phyloP scores from a whole-genome alignment of 2,113 vertebrate species.

The Cyanocitta stelleri region DNA sequence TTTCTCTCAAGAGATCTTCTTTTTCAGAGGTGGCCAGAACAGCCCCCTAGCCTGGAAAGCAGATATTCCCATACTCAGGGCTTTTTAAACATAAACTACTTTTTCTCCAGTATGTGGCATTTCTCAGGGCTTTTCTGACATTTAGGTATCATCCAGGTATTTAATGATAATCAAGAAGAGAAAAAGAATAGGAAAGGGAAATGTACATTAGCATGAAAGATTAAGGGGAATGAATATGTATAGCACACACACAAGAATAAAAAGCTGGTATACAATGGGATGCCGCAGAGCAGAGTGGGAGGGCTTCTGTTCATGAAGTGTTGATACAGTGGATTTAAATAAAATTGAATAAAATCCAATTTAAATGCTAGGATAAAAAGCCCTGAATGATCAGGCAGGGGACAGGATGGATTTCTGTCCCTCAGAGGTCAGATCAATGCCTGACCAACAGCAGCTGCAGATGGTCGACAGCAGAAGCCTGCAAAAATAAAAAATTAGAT shows the following conservation, averaged over 20 bases:
- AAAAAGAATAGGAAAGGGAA: constrained; percentile 2
- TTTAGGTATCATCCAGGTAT: background rate
- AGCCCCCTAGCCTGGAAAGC: background rate
- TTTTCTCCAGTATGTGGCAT: background rate
- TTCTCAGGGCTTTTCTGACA: constrained; percentile 16
- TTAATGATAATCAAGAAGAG: background rate
- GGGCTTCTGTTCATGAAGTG: constrained; percentile 21
- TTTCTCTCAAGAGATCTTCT: background rate
- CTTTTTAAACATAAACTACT: background rate
- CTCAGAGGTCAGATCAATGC: constrained; percentile 9
- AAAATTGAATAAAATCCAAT: constrained; percentile 29
- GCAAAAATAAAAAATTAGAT: background rate
- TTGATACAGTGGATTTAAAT: constrained; percentile 52
- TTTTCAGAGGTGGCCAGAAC: background rate
- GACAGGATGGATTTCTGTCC: background rate
- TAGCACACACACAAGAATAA: background rate
- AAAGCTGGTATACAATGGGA: background rate
- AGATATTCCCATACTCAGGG: background rate
- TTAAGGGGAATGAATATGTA: constrained; percentile 29
- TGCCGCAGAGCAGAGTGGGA: constrained; percentile 12
- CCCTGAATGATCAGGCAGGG: background rate
- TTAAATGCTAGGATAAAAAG: constrained; percentile 23
- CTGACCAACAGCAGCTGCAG: constrained; percentile 9
- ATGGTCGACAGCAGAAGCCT: constrained; percentile 5
- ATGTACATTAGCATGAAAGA: background rate